Base-by-base conservation (phyloP, 2,888 invertebrate species). In the Drosophila tanythrix region DNA sequence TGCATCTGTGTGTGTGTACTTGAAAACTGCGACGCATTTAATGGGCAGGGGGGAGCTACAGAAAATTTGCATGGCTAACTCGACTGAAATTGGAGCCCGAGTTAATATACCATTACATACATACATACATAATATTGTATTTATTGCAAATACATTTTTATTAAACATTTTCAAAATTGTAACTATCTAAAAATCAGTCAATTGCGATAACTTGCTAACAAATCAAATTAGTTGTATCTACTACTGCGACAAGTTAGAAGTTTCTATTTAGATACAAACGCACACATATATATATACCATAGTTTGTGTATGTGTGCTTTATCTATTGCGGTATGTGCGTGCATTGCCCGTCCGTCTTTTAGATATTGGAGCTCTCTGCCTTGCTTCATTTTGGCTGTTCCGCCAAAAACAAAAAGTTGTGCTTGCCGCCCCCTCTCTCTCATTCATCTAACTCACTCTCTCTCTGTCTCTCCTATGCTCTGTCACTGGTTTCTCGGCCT, bases 191-290 rank as follows among this genome's bases (percentile, higher is more conserved):
- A 53, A 65, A 70, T 36, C 50, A 64, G 27, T 79, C 55, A 78
- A 61, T 25, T 57, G 63, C 35, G 50, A 73, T 69, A 79, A 68
- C 50, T 18, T 70, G 75, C 70, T 83, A 74, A 78, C 72, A 82
- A 83, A 88, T 85, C 67, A 85, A 86, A 81, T 81, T 69, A 83
- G 77, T 80, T 80, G 74, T 82, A 80, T 82, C 73, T 77, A 70
- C 60, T 56, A 33, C 59, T 13, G 7, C 15, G 6, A 13, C 46
- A 13, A 46, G 13, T 21, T 21, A 21, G 21, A 46, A 46, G 46
- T 46, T 46, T 8, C 21, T 21, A 66, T 50, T 36, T 59, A 57
- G 40, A 61, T 29, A 60, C 46, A 65, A 15, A 21, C 21, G 21
- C 21, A 21, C 27, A 29, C 1, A 33, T 11, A 38, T 8, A 38